Conservation (phyloP, 2,888 invertebrate species). For the Homarus gammarus region DNA sequence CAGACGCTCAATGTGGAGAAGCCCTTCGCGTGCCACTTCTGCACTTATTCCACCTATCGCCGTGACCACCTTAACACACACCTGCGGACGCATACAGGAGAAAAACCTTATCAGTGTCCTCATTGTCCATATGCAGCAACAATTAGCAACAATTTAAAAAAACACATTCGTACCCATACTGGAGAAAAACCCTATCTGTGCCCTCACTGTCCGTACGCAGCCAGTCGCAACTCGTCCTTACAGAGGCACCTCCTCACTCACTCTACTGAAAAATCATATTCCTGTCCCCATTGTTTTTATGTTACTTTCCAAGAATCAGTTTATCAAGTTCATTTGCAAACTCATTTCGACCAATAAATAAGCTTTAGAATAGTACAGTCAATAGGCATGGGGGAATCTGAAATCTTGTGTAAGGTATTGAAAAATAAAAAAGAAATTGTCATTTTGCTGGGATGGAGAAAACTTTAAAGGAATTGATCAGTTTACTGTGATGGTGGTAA, state of each 20-base stretch:
- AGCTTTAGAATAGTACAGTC: too few relatives aligned
- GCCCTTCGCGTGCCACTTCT: constrained; percentile 57
- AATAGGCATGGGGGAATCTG: too few relatives aligned
- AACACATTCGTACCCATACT: constrained; percentile 56
- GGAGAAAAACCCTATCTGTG: constrained; percentile 60
- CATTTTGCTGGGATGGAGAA: too few relatives aligned
- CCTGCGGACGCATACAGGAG: constrained; percentile 55
- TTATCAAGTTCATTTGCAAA: constrained; percentile 28
- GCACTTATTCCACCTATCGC: constrained; percentile 43
- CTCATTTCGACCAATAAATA: constrained; percentile 23
- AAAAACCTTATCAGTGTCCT: constrained; percentile 63
- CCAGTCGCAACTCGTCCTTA: constrained; percentile 18
- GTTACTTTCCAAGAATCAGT: constrained; percentile 25
- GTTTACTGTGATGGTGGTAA: too few relatives aligned
- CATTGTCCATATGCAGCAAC: constrained; percentile 41
- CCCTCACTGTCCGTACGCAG: constrained; percentile 43
- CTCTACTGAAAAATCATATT: neutral
- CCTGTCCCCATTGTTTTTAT: constrained; percentile 29
- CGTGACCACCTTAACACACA: constrained; percentile 56
- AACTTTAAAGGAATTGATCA: too few relatives aligned
- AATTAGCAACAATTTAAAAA: constrained; percentile 36
- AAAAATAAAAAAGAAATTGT: too few relatives aligned
- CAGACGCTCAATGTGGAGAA: constrained; percentile 53
- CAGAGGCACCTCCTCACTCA: constrained; percentile 24
- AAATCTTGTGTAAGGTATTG: too few relatives aligned